Evolutionary conservation across 2,888 invertebrate species (phyloP), one percentile per base, ranked within the genome.

Genomic region (Oligia fasciuncula): DNA sequence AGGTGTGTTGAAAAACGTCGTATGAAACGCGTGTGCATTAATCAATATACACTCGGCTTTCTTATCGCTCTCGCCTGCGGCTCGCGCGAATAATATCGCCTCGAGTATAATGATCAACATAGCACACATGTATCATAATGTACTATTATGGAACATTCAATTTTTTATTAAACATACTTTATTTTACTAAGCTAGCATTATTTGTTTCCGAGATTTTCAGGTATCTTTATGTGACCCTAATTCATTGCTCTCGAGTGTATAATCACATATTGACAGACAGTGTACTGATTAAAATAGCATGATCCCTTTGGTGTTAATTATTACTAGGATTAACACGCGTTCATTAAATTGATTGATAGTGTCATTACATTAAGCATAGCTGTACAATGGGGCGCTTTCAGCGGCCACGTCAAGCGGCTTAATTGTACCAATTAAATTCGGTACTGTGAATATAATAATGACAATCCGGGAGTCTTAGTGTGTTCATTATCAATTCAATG

Each of bases 321-420:
- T 67, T 51, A 8, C 19, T 4, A 19, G 13, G 29, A 79, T 84
- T 79, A 80, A 84, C 85, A 51, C 46, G 14, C 14, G 40, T 23
- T 40, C 54, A 81, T 81, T 84, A 35, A 43, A 71, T 79, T 81
- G 85, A 81, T 71, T 62, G 62, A 81, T 84, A 11, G 29, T 49
- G 19, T 8, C 17, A 46, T 29, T 79, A 49, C 66, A 79, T 62
- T 62, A 71, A 79, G 46, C 54, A 81, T 62, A 40, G 17, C 29
- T 35, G 35, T 14, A 46, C 17, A 46, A n/a, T 60, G n/a, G 17
- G 19, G 43, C 19, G 66, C 35, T 79, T 76, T 51, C 29, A 76
- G 57, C 49, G 54, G 75, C 29, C 49, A 57, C 23, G 40, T 65
- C 13, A 57, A 6, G 23, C 17, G 43, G 66, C 19, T 60, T 35